phyloP scores from a whole-genome alignment of 2,888 invertebrate genomes.

The Ophion costatus region DNA sequence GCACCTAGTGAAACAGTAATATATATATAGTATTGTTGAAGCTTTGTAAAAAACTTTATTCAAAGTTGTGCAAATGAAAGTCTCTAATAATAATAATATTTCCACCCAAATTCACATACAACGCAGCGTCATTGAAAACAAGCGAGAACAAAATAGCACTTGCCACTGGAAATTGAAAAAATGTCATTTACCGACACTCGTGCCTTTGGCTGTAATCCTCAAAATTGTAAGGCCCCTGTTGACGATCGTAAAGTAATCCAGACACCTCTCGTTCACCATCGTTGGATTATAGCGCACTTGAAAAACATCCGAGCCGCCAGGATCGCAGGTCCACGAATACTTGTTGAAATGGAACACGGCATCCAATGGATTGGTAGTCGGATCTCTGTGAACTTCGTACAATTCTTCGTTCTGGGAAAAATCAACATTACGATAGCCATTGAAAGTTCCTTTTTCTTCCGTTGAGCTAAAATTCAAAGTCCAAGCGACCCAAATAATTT shows the following conservation, averaged over 20 bases:
- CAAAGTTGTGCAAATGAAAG: no score
- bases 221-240: slow-evolving; percentile 71
- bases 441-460: background rate
- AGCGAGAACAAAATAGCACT: no score
- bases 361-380: slow-evolving; percentile 78
- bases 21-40: no score
- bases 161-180: background rate
- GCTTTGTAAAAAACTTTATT: no score
- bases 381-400: slow-evolving; percentile 76
- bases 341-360: slow-evolving; percentile 79
- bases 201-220: slow-evolving; percentile 76
- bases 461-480: background rate
- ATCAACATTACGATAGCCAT: background rate
- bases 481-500: background rate
- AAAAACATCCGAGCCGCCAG: slow-evolving; percentile 72
- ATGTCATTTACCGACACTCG: slow-evolving; percentile 74
- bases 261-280: slow-evolving; percentile 74
- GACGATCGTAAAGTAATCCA: slow-evolving; percentile 80
- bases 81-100: no score
- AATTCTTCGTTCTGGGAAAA: slow-evolving; percentile 70
- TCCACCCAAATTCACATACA: no score
- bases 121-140: no score
- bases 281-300: slow-evolving; percentile 80
- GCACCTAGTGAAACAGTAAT: no score
- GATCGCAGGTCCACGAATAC: slow-evolving; percentile 74